Evolutionary conservation across 2,797 vertebrate genomes (phyloP).

Genomic region (Dermochelys coriacea): DNA sequence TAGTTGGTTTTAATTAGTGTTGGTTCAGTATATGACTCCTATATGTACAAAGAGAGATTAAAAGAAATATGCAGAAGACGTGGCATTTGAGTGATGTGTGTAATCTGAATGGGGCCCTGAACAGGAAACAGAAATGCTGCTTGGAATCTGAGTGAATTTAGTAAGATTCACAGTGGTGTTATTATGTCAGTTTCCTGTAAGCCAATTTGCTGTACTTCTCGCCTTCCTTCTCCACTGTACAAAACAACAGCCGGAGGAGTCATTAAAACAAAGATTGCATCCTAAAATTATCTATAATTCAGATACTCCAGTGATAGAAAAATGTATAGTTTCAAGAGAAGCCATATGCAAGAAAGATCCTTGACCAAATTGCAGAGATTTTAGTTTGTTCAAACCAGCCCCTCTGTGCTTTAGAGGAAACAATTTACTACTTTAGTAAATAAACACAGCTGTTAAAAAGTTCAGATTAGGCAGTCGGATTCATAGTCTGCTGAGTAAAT

Average conservation of each 20-base stretch:
- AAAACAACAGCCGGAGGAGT: constrained; percentile 50
- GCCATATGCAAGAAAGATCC: background rate
- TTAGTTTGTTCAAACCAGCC: constrained; percentile 46
- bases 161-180: background rate
- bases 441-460: constrained; percentile 72
- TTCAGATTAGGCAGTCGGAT: constrained; percentile 52
- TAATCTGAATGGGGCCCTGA: background rate
- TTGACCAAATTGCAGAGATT: constrained; percentile 51
- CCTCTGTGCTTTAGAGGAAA: constrained; percentile 64
- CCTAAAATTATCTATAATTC: constrained; percentile 57
- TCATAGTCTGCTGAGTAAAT: constrained; percentile 5
- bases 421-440: constrained; percentile 71
- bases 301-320: constrained; percentile 50
- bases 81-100: background rate
- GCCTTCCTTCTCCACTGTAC: background rate
- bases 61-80: background rate
- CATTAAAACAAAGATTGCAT: constrained; percentile 52
- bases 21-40: background rate
- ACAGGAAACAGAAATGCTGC: background rate
- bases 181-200: constrained; percentile 49
- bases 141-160: background rate
- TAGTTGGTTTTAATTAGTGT: background rate
- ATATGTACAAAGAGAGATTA: background rate
- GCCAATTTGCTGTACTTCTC: constrained; percentile 40
- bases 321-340: constrained; percentile 47